Evolutionary conservation across 2,113 vertebrate genomes (phyloP), one percentile per base, ranked within the genome.

Genomic region (Corynorhinus townsendii): DNA sequence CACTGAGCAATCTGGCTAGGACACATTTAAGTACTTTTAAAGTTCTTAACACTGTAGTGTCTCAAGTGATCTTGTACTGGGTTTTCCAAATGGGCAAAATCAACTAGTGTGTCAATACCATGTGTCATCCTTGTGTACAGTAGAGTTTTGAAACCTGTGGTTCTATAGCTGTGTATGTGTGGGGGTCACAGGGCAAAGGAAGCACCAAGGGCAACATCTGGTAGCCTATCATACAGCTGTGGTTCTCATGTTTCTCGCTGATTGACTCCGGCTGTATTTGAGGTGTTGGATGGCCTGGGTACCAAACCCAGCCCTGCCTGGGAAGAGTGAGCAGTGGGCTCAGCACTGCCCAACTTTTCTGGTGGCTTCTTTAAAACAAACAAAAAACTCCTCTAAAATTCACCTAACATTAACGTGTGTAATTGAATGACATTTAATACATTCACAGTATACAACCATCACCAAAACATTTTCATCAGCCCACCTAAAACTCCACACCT

Each of bases 1-100:
- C 59, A 62, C 59, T 28, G 59, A 28, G 10, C 59, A 28, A 62
- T 62, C 59, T 28, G 59, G 26, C 59, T 62, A 62, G 59, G 59
- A 10, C 5, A 3, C n/a, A 3, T 43, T 4, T 7, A 15, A 69
- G 22, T 14, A 7, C 5, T 20, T 33, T n/a, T 9, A 62, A 12
- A 69, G 40, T 30, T 24, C 49, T 76, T 15, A 3, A n/a, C 14
- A 7, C 28, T 20, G 20, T 14, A 7, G 3, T 3, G 3, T 59
- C n/a, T 43, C 3, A 11, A 1, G n/a, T 11, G 66, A 40, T 11
- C 4, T 24, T 7, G 2, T 5, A 1, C 14, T 0, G 10, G 1
- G 15, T 52, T 59, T 75, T n/a, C 69, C 59, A 52, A 30, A 11
- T 1, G 19, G 38, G 49, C 56, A 59, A 33, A 49, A 35, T 75